A percentile compares a stretch with the other conserved stretches of the same genome.
phyloP scores from a whole-genome alignment of 1,140 invertebrate genomes.

The Zaprionus africanus region DNA sequence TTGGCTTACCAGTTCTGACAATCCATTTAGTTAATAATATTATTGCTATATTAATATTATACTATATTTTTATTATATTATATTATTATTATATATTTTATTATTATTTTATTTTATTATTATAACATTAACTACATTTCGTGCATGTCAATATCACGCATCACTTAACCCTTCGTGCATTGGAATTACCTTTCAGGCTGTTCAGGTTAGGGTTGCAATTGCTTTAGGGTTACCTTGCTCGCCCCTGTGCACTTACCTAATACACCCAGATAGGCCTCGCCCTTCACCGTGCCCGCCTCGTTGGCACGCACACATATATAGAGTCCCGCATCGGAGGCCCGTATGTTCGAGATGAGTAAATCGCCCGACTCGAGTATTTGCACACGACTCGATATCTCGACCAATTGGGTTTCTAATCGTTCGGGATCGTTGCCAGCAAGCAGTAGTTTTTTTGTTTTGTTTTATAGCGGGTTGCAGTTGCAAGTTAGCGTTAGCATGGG shows the following conservation, averaged over 20 bases:
- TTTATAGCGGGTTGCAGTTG: constrained; percentile 23
- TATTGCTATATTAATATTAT: too few species aligned
- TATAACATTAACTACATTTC: not conserved
- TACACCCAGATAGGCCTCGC: constrained; percentile 92
- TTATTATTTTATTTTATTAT: too few species aligned
- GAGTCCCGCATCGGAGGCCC: constrained; percentile 92
- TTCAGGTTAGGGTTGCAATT: not conserved
- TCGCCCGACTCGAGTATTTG: constrained; percentile 94
- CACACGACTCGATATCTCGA: constrained; percentile 87
- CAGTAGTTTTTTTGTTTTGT: constrained; percentile 16
- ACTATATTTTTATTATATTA: too few species aligned
- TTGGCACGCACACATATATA: constrained; percentile 96
- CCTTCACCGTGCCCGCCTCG: constrained; percentile 93
- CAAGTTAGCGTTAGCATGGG: constrained; percentile 40
- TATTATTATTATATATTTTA: too few species aligned
- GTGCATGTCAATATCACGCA: not conserved
- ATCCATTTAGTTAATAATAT: too few species aligned
- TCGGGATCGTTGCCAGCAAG: constrained; percentile 35
- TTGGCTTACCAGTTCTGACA: too few species aligned
- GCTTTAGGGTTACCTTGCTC: not conserved
- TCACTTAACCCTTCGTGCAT: not conserved
- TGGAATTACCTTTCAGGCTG: not conserved
- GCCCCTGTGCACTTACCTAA: constrained; percentile 88
- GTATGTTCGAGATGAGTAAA: constrained; percentile 93
- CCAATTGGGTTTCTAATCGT: constrained; percentile 76